These are phyloP conservation scores for Agelas oroides DNA, from an alignment of 37 sponge, comb jelly and placozoan genomes.

Conservation along the genomic window DNA sequence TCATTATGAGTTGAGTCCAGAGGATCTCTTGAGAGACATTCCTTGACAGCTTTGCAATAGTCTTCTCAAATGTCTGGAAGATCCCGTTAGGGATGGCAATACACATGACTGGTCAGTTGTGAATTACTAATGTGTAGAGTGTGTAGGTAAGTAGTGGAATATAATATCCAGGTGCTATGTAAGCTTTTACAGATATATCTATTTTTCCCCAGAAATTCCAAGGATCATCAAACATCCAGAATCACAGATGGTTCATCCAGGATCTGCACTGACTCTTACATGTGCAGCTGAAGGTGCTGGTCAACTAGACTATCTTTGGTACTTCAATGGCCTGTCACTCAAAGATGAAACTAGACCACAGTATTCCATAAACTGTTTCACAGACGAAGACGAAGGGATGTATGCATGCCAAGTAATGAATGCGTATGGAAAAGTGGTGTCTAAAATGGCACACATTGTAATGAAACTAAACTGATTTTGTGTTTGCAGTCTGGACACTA, in stretches of 20 bases:
- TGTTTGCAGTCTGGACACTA: no score
- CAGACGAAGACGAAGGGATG: slow-evolving; percentile 65
- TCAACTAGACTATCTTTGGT: slow-evolving; percentile 43
- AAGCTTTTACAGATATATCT: no score
- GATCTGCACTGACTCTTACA: slow-evolving; percentile 34
- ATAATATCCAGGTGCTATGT: no score
- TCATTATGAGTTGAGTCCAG: no score
- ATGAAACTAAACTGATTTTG: slow-evolving; percentile 18
- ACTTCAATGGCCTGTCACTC: slow-evolving; percentile 64
- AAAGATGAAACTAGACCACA: slow-evolving; percentile 18
- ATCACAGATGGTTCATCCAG: slow-evolving; percentile 29
- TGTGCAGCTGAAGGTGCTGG: slow-evolving; percentile 11
- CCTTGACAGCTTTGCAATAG: no score
- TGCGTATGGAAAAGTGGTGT: not conserved
- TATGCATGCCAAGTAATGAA: slow-evolving; percentile 49
- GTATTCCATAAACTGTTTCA: slow-evolving; percentile 51
- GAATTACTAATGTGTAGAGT: no score
- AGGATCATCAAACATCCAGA: slow-evolving; percentile 39
- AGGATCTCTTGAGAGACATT: no score
- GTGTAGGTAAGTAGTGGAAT: no score
- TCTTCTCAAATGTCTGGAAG: no score
- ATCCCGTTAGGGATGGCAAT: no score
- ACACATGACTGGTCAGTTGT: no score
- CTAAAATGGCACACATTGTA: slow-evolving; percentile 25
- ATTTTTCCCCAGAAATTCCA: not conserved